Evolutionary conservation across 2,113 vertebrate genomes (phyloP), one percentile per base, ranked within the genome.

Genomic region (Siniperca knerii): DNA sequence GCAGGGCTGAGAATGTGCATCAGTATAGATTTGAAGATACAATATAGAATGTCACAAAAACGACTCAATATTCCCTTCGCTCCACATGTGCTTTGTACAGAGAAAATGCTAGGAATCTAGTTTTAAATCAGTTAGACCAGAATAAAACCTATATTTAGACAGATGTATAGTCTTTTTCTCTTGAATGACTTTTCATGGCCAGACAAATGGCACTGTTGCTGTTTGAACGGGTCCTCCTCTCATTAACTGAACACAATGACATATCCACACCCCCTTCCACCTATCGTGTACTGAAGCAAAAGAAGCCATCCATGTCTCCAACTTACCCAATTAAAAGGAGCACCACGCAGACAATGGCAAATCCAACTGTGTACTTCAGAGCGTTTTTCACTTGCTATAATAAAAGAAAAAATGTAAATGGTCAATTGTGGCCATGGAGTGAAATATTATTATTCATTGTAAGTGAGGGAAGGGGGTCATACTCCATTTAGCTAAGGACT

Each of bases 261-360:
- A 81, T 70, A 83, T 87, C 54, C 73, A 82, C 62, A 67, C 65
- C 61, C 1, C 42, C 52, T 65, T 73, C 85, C 69, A 84, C 77
- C 74, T 86, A 84, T 57, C 33, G 40, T 79, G 80, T 77, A 79
- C 37, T 77, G 87, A 85, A 70, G 61, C 82, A 84, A 70, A 83
- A 75, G 80, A 77, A 75, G 60, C 67, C 65, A 76, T 75, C 82
- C 76, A 33, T 85, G 79, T 83, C 66, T 71, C 58, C 73, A 79
- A 97, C 98, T 98, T 96, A 99, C 98, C 98, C 98, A 96, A 99
- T 97, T 93, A 99, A 90, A 76, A 99, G 97, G 86, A 99, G 97
- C 82, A 96, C 93, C 33, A 96, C 88, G 76, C 98, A 99, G 92
- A 99, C 85, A 64, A 97, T 90, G 90, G 94, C 90, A 89, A 99